Conservation (phyloP, 2,113 vertebrate genomes). For the Marcusenius ussheri region DNA sequence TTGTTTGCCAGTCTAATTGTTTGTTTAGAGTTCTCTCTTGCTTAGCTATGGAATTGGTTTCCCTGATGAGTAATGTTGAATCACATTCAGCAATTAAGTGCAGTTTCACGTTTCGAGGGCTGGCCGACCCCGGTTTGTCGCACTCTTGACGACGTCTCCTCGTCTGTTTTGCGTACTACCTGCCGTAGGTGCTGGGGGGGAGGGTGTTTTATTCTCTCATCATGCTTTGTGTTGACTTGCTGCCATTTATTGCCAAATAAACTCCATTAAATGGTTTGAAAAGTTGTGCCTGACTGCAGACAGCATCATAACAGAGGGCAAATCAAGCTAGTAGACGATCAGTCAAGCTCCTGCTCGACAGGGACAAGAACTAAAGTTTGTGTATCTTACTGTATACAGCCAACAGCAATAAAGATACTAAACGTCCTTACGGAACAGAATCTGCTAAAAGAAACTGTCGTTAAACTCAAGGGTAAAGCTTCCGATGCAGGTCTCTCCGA, state of each 20-base stretch:
- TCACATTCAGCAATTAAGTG: background rate
- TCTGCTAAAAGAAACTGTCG: background rate
- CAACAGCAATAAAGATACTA: background rate
- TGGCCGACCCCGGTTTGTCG: background rate
- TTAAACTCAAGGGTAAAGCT: background rate
- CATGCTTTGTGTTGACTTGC: background rate
- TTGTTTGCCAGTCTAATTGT: background rate
- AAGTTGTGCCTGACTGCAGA: background rate
- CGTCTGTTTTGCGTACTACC: background rate
- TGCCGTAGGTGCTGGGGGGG: background rate
- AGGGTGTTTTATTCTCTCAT: background rate
- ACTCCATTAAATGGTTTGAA: background rate
- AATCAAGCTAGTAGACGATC: background rate
- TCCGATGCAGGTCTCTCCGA: background rate
- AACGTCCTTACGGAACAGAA: background rate
- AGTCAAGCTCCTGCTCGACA: background rate
- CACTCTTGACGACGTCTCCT: background rate
- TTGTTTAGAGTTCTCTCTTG: background rate
- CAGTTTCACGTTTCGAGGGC: background rate
- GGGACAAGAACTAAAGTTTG: background rate
- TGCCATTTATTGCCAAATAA: background rate
- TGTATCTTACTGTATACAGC: background rate
- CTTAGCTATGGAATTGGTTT: background rate
- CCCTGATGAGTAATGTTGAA: background rate
- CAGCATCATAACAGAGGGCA: background rate